phyloP scores from a whole-genome alignment of 1,140 invertebrate species.

The Macrosteles quadrilineatus region DNA sequence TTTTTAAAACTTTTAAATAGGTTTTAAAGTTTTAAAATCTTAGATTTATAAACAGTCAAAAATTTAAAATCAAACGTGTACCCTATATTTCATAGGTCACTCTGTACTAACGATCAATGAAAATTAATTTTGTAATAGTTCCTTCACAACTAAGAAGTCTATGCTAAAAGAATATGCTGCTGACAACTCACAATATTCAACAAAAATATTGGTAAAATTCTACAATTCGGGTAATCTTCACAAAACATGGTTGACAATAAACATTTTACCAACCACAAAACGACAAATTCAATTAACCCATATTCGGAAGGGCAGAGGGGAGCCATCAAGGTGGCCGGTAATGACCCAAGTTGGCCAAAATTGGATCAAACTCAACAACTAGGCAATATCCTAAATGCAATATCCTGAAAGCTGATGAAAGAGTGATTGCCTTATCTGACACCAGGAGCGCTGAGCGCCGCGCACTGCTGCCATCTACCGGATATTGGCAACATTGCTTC shows the following conservation, averaged over 20 bases:
- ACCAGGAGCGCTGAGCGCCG: neutral
- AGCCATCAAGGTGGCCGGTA: slow-evolving; percentile 1
- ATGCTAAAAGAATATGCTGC: too few relatives aligned
- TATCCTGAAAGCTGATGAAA: slow-evolving; percentile 7
- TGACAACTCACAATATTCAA: too few relatives aligned
- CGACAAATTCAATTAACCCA: neutral
- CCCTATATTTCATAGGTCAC: too few relatives aligned
- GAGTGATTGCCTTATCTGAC: neutral
- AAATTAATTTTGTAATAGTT: too few relatives aligned
- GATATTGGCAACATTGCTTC: slow-evolving; percentile 14
- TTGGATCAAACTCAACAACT: slow-evolving; percentile 6
- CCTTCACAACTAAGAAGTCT: too few relatives aligned
- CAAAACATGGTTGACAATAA: neutral
- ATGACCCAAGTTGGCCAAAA: neutral
- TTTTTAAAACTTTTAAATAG: too few relatives aligned
- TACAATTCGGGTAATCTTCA: neutral
- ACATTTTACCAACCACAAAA: neutral
- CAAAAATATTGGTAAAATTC: too few relatives aligned
- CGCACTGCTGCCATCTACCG: neutral
- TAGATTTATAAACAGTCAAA: too few relatives aligned
- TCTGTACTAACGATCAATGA: too few relatives aligned
- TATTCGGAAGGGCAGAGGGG: neutral
- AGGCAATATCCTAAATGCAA: slow-evolving; percentile 23
- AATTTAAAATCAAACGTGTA: too few relatives aligned
- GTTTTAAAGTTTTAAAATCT: too few relatives aligned